Percentiles rank a stretch among this genome's conserved stretches.
Evolutionary conservation across 2,888 invertebrate species (phyloP).

Genomic region (Oscheius onirici): DNA sequence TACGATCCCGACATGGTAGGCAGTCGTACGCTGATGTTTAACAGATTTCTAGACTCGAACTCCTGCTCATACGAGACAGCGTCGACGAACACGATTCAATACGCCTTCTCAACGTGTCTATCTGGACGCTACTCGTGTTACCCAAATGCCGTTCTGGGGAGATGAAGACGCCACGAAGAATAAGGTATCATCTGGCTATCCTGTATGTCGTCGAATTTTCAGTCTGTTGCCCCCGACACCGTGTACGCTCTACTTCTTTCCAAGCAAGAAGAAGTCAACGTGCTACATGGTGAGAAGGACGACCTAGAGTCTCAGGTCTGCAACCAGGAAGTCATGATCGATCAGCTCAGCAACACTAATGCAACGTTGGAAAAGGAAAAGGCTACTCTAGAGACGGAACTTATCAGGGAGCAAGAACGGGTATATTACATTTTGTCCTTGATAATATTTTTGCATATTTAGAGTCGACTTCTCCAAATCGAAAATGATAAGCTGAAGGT

Average conservation of each 20-base stretch:
- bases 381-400: too few species aligned
- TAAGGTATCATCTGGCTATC: too few species aligned
- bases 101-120: neutral
- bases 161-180: conserved; percentile 27
- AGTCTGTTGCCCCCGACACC: neutral
- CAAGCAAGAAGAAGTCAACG: conserved; percentile 5
- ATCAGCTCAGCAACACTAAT: too few species aligned
- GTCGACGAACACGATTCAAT: conserved; percentile 8
- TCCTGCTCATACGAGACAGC: neutral
- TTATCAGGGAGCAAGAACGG: too few species aligned
- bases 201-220: neutral
- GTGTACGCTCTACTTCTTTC: neutral
- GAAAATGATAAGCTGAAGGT: too few species aligned
- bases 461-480: too few species aligned
- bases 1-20: neutral
- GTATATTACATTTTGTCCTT: too few species aligned
- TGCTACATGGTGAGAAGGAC: neutral
- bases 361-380: too few species aligned
- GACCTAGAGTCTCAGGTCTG: conserved; percentile 1
- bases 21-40: neutral
- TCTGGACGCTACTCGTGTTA: neutral
- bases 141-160: conserved; percentile 7
- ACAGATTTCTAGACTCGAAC: neutral
- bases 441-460: too few species aligned
- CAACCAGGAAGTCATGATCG: too few species aligned